Conservation (phyloP, 2,888 invertebrate genomes). For the Diogma glabrata region DNA sequence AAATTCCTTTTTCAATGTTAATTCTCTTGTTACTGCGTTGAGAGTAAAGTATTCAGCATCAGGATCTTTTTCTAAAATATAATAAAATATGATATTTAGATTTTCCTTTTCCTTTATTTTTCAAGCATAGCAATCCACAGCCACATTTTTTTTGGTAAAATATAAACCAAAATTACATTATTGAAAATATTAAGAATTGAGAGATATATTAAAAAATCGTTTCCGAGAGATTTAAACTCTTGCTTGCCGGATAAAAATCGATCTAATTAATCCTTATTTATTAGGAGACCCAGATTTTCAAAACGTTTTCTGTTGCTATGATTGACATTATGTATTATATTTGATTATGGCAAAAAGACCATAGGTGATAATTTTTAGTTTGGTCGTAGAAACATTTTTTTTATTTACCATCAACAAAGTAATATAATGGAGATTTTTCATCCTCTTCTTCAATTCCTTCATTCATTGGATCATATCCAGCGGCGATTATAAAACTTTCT, state of each 20-base stretch:
- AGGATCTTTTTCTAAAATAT: slow-evolving; percentile 17
- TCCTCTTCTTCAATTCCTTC: slow-evolving; percentile 29
- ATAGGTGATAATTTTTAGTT: too few relatives aligned
- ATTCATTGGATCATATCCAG: slow-evolving; percentile 40
- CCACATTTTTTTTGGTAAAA: neutral
- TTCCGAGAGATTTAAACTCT: too few relatives aligned
- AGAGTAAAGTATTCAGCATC: slow-evolving; percentile 25
- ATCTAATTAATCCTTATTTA: too few relatives aligned
- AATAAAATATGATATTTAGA: slow-evolving; percentile 24
- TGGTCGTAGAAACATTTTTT: too few relatives aligned
- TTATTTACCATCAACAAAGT: slow-evolving; percentile 38
- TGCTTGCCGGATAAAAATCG: too few relatives aligned
- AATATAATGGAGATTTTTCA: slow-evolving; percentile 37
- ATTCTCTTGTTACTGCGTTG: slow-evolving; percentile 30
- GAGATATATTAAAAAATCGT: neutral
- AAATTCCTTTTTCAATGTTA: slow-evolving; percentile 34
- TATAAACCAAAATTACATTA: neutral
- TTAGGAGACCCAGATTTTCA: too few relatives aligned
- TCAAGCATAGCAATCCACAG: too few relatives aligned
- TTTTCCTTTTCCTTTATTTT: too few relatives aligned
- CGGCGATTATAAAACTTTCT: slow-evolving; percentile 31
- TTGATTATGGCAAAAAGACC: too few relatives aligned
- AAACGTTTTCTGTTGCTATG: too few relatives aligned
- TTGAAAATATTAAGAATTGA: neutral
- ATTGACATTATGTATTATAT: too few relatives aligned